These are phyloP conservation scores for Drosophila anceps DNA, from an alignment of 2,888 invertebrate genomes.

Conservation along the genomic window DNA sequence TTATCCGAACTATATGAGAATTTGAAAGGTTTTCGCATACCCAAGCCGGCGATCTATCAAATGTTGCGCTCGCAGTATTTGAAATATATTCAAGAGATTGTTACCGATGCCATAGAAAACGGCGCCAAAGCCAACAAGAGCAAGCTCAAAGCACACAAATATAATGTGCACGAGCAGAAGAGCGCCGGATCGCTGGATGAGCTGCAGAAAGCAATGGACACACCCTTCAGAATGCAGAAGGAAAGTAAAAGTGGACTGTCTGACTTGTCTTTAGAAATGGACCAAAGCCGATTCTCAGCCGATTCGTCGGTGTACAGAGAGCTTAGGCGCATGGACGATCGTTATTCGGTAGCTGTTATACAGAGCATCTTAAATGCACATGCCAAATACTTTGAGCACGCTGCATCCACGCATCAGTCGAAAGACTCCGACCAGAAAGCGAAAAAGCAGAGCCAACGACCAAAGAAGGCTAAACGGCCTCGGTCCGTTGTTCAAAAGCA, in stretches of 20 bases:
- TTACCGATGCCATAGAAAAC: background rate
- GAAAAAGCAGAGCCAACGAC: rapidly evolving
- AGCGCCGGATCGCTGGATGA: background rate
- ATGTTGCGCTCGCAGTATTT: constrained; percentile 44
- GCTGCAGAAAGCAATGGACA: background rate
- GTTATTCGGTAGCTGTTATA: constrained; percentile 41
- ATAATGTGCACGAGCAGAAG: background rate
- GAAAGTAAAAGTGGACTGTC: background rate
- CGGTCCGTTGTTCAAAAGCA: background rate
- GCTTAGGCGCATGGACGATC: background rate
- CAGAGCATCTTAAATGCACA: constrained; percentile 27
- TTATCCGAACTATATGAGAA: constrained; percentile 32
- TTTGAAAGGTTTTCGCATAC: constrained; percentile 20
- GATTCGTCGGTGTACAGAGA: background rate
- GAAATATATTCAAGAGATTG: constrained; percentile 25
- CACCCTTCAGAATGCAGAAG: background rate
- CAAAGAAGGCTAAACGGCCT: background rate
- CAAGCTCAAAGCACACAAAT: background rate
- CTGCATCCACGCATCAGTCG: background rate
- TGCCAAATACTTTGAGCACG: constrained; percentile 6
- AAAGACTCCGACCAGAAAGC: rapidly evolving
- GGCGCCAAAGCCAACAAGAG: constrained; percentile 6
- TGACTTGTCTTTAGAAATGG: rapidly evolving
- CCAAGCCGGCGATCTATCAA: background rate
- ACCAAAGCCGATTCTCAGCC: background rate